These are phyloP conservation scores for Psophia crepitans DNA, from an alignment of 2,113 vertebrate species.

Conservation along the genomic window DNA sequence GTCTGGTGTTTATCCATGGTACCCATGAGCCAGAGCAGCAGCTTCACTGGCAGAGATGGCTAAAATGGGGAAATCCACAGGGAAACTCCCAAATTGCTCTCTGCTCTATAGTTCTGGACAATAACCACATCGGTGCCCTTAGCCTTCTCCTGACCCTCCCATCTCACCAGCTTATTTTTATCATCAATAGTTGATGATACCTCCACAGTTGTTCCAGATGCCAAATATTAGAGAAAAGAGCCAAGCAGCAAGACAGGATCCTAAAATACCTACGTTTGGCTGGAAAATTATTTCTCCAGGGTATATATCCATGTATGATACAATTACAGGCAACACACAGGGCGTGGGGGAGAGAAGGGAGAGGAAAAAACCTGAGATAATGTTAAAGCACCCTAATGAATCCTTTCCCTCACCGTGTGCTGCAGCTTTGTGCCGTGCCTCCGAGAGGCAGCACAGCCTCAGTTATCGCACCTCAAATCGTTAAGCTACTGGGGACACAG, in stretches of 20 bases:
- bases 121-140: not conserved
- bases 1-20: not conserved
- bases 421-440: constrained; percentile 7
- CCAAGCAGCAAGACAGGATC: not conserved
- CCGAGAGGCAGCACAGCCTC: constrained; percentile 19
- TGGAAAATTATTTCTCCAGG: not conserved
- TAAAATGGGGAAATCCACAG: not conserved
- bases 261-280: not conserved
- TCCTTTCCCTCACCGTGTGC: not conserved
- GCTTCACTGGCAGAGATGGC: not conserved
- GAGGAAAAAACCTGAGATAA: not conserved
- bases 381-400: not conserved
- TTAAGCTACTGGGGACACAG: not conserved
- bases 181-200: not conserved
- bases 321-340: not conserved
- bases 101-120: not conserved
- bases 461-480: not conserved
- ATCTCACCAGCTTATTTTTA: not conserved
- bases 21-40: not conserved
- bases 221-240: not conserved
- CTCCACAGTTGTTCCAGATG: not conserved
- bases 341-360: not conserved
- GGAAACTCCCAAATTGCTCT: not conserved
- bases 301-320: not conserved
- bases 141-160: not conserved